Evolutionary conservation across 1,140 invertebrate genomes (phyloP), one percentile per base, ranked within the genome.

Genomic region (Ephestia elutella): DNA sequence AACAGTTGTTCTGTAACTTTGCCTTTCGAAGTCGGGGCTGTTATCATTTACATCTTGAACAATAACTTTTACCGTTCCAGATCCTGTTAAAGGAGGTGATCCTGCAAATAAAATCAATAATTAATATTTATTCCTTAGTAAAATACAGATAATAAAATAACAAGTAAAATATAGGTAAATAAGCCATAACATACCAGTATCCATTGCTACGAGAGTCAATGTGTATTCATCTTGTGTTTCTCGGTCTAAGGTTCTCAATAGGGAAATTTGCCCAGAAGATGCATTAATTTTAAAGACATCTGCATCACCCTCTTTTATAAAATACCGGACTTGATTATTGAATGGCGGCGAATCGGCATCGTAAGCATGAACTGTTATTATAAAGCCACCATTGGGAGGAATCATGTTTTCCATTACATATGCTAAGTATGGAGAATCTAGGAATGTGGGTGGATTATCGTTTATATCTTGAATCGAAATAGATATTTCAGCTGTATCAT

Each of bases 31-130:
- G 68, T 94, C 92, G 0, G 97, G 97, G 70, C 92, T 93, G 81
- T 98, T 96, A 82, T 99, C 97, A 82, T 99, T 99, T 28, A 97
- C 93, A 80, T 99, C 97, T 82, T 96, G 93, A 5, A 99, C 96
- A 50, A 96, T 89, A 35, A 99, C 93, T 68, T 92, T 92, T 1
- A 99, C 93, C 32, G 93, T 94, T 32, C 96, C 96, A 0, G 95
- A 95, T 54, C 96, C 96, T 13, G 96, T 98, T 18, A 97, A 87
- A 1, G 96, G 94, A 17, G 96, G 96, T 15, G 95, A 96, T 58
- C 96, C 96, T 96, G 87, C 15, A 91, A 91, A 71, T 75, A n/a
- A 79, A 60, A 68, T 35, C 15, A 54, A 54, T 30, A 19, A 32
- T 17, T 32, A 15, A 63, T n/a, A 62, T 54, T 56, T 51, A 30